Evolutionary conservation across 2,113 vertebrate species (phyloP).

Genomic region (Eretmochelys imbricata): DNA sequence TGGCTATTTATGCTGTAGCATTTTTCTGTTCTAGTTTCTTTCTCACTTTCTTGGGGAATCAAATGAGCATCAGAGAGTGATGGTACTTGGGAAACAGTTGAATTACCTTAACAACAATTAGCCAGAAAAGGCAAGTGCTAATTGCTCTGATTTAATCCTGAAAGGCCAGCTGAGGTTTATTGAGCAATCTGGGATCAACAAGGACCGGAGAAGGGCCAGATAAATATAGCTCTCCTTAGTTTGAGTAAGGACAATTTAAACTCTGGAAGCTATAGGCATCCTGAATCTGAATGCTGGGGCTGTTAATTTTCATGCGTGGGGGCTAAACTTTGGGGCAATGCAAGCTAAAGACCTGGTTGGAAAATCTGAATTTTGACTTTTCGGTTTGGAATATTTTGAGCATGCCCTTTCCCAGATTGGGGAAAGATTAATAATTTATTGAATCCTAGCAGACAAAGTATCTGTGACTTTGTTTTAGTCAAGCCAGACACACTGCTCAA

Average conservation of each 20-base stretch:
- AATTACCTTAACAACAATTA: neutral
- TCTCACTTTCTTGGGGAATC: neutral
- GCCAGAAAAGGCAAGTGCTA: neutral
- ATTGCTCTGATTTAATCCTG: neutral
- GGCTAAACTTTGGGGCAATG: neutral
- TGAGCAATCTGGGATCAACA: neutral
- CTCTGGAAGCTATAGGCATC: neutral
- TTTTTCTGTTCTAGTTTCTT: neutral
- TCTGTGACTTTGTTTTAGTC: neutral
- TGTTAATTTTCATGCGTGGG: neutral
- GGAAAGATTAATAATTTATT: neutral
- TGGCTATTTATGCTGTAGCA: neutral
- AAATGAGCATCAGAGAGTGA: neutral
- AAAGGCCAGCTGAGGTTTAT: neutral
- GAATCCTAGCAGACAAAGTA: neutral
- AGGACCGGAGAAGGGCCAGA: neutral
- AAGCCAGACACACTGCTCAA: neutral
- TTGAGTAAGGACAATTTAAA: neutral
- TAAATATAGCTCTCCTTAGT: neutral
- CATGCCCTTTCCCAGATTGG: neutral
- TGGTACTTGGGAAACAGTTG: neutral
- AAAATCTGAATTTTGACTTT: neutral
- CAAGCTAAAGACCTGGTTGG: neutral
- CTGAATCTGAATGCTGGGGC: neutral
- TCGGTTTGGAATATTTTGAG: neutral